These are phyloP conservation scores for Poecile montanus DNA, from an alignment of 2,797 vertebrate species.

Conservation along the genomic window DNA sequence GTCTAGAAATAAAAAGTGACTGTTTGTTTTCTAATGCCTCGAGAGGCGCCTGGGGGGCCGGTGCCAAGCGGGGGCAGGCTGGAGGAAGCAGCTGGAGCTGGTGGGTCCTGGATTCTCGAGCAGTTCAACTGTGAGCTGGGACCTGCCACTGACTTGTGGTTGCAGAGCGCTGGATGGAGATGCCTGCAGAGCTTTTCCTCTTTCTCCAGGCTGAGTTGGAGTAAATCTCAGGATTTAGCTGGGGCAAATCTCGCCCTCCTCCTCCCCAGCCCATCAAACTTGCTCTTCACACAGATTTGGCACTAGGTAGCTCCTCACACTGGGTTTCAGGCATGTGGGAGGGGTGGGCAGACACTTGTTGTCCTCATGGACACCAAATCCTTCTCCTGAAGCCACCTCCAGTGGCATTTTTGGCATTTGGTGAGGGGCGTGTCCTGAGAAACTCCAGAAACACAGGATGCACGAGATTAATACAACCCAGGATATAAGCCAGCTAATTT, in stretches of 20 bases:
- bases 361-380: background rate
- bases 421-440: accelerated
- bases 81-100: constrained; percentile 72
- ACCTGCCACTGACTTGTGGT: background rate
- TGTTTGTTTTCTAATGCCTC: constrained; percentile 63
- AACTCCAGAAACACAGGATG: background rate
- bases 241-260: background rate
- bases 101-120: background rate
- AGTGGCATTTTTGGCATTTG: accelerated
- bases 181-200: background rate
- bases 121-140: constrained; percentile 52
- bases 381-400: background rate
- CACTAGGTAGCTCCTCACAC: accelerated
- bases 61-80: background rate
- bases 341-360: background rate
- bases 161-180: background rate
- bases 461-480: accelerated
- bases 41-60: background rate
- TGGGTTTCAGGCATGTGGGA: accelerated
- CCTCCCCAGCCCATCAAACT: background rate
- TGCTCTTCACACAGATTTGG: background rate
- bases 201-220: background rate
- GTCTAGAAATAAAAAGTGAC: constrained; percentile 74
- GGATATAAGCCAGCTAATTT: background rate
- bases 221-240: background rate